Evolutionary conservation across 2,113 vertebrate genomes (phyloP), one percentile per base, ranked within the genome.

Genomic region (Polyodon spathula): DNA sequence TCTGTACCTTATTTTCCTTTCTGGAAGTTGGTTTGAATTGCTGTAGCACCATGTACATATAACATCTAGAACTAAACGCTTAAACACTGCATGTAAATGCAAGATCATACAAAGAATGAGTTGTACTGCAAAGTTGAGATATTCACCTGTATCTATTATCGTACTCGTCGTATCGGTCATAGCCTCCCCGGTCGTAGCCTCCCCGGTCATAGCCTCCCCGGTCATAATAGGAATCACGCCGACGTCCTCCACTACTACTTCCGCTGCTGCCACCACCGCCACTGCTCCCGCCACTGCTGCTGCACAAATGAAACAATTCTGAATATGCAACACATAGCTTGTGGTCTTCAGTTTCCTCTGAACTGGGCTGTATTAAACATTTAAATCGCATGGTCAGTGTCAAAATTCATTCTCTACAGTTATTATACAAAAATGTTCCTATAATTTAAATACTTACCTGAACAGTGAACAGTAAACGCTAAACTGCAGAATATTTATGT

Each of bases 161-260:
- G 16, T 92, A 92, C 68, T 95, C 92, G 27, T 97, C 92, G 0
- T 93, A 94, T 86, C 92, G 84, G 73, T 95, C 93, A 61, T 93
- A 93, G 27, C 27, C 27, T 27, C 27, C 27, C 66, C 90, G 83
- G 56, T 95, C 92, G 44, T 92, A 92, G 4, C 90, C 87, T 58
- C 27, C 27, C 85, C 92, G 84, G 73, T 95, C 93, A 61, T 93
- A 93, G 27, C 27, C 27, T 27, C 27, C 27, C 66, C 88, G 82
- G 52, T 93, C 90, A 16, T 90, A 90, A 44, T 93, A 89, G 0
- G 88, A 90, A 70, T 93, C 88, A 48, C 92, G 81, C 2, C 86
- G 85, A 60, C 92, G 81, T 52, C 92, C 84, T 0, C 90, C 86
- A 8, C 88, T 75, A 1, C 90, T 71, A 0, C 91, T 65, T 0